Evolutionary conservation across 1,140 invertebrate species (phyloP).

Genomic region (Trichonephila clavata): DNA sequence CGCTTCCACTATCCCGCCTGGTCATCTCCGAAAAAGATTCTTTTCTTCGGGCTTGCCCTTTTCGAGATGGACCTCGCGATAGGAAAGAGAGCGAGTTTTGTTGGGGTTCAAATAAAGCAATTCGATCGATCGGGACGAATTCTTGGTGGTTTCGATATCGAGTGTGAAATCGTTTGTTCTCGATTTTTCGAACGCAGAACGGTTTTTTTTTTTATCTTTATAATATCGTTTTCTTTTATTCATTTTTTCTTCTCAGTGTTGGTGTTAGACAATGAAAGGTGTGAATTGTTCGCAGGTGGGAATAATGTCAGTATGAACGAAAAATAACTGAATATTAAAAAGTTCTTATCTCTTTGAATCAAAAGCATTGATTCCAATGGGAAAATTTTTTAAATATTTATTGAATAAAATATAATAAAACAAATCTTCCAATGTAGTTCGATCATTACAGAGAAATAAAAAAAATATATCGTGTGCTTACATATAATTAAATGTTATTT

Average conservation of each 20-base stretch:
- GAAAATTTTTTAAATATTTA: too few relatives aligned
- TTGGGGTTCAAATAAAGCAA: neutral
- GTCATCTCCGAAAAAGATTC: neutral
- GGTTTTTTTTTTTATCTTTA: neutral
- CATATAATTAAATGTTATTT: too few relatives aligned
- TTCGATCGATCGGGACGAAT: neutral
- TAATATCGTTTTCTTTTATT: neutral
- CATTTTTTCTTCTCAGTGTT: neutral
- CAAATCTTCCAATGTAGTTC: too few relatives aligned
- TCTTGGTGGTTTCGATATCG: neutral
- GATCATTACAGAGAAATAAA: too few relatives aligned
- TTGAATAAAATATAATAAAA: too few relatives aligned
- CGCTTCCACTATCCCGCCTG: neutral
- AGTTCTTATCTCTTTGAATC: too few relatives aligned
- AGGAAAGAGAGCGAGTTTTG: neutral
- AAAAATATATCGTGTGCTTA: too few relatives aligned
- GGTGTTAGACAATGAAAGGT: neutral
- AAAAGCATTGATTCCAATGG: too few relatives aligned
- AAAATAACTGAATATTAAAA: too few relatives aligned
- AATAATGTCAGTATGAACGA: neutral
- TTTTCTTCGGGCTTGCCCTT: slow-evolving; percentile 6
- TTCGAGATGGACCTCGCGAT: neutral
- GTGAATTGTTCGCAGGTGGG: neutral
- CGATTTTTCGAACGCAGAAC: neutral
- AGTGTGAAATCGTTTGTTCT: slow-evolving; percentile 8